Evolutionary conservation across 2,888 invertebrate species (phyloP), one percentile per base, ranked within the genome.

Genomic region (Papilio demoleus): DNA sequence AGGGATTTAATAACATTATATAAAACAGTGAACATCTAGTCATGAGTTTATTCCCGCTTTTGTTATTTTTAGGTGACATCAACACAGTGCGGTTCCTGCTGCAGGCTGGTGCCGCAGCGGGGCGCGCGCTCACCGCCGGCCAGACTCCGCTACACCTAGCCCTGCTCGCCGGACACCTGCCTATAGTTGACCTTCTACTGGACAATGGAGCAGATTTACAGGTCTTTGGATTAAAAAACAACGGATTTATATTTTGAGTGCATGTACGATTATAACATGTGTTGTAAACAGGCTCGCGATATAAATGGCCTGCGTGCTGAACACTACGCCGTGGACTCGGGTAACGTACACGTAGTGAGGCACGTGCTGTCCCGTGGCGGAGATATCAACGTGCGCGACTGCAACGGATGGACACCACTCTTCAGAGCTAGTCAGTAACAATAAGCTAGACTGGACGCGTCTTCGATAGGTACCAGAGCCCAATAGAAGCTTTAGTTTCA

Each of bases 321-420:
- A 71, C 94, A 94, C 79, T 91, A 90, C 77, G 94, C 94, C 1
- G 93, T 93, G 3, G 94, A 94, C 82, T 92, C 93, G 0, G 79
- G 92, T 68, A 77, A 80, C 70, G 36, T 88, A 67, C 88, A 81
- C 27, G 86, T 84, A 72, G 71, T 94, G 59, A 75, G 73, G 8
- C 75, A 77, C 61, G 73, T 89, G 38, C 72, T 89, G 62, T 82
- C 85, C 63, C 74, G 73, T 0, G 88, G 88, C 0, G 87, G 92
- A 0, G 83, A 93, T 73, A 74, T 93, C 2, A 73, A 77, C 2
- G 85, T 77, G 0, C 73, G 70, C 9, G 94, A 94, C 75, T 82
- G 79, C 74, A 88, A 88, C 70, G 93, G 93, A 0, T 94, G 94
- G 94, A 94, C 94, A 2, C 93, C 94, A 19, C 81, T 94, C 36